A percentile compares a stretch with the other conserved stretches of the same genome.
Evolutionary conservation across 2,113 vertebrate species (phyloP).

Genomic region (Solenodon paradoxus): DNA sequence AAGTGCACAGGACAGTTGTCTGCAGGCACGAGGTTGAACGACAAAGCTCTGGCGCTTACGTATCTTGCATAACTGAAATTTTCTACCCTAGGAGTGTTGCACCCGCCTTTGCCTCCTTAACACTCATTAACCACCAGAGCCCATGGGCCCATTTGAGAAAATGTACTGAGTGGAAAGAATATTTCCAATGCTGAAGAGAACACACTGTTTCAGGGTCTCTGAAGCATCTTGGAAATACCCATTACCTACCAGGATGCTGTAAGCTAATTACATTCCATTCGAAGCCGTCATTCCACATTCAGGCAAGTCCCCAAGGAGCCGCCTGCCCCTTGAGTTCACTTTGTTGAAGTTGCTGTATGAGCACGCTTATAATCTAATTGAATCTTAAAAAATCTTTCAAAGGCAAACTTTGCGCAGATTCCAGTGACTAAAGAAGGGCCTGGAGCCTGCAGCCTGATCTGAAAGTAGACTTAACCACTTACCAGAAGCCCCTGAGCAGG

Average conservation of each 20-base stretch:
- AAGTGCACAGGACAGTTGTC: neutral
- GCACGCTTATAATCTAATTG: neutral
- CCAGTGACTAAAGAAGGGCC: neutral
- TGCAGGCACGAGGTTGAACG: neutral
- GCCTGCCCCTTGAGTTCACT: neutral
- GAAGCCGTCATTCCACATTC: neutral
- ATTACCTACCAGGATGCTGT: neutral
- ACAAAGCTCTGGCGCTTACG: neutral
- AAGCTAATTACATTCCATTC: neutral
- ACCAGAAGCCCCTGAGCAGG: neutral
- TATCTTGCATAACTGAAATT: neutral
- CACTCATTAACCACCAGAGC: neutral
- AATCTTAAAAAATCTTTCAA: neutral
- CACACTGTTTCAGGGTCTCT: neutral
- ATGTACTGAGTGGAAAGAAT: neutral
- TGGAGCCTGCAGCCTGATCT: neutral
- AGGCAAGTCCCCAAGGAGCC: neutral
- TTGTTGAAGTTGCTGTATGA: neutral
- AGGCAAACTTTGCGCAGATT: neutral
- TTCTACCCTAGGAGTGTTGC: neutral
- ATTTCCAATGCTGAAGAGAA: constrained; percentile 27
- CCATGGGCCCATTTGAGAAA: neutral
- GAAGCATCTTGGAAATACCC: neutral
- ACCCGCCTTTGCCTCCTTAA: neutral
- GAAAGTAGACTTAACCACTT: neutral